Base-by-base conservation (phyloP, 2,888 invertebrate species). In the Xanthorhoe designata region DNA sequence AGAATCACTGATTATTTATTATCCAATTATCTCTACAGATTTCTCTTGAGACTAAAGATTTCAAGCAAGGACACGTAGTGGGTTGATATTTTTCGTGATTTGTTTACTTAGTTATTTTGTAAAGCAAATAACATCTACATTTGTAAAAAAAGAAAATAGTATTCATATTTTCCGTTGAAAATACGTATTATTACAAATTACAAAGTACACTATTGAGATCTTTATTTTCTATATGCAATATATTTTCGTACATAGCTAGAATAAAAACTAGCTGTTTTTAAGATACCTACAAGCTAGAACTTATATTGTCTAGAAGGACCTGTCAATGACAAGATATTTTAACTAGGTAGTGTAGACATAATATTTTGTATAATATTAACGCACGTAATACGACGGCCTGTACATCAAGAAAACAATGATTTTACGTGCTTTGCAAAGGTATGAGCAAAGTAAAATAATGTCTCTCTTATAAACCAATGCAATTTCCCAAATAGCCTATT, bases 401-500 rank as follows among this genome's bases (percentile, higher is more conserved):
- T 38, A 42, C 13, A 13, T 42, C 13, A 13, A 13, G 13, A 1
- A 13, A 42, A 13, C 13, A 42, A 13, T 13, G 13, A 1, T 10
- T 38, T 38, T 13, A 42, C 38, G 49, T 50, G 49, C 18, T 50
- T 18, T 2, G 10, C 18, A 50, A 9, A 6, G 17, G 4, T 18
- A 18, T 50, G 9, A 18, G 4, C 17, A 13, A 19, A 24, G 19
- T 51, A 24, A 53, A 38, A 17, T 10, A 52, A 50, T 52, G 19
- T 52, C 19, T 18, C 19, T 42, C n/a, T 19, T 45, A 52, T 24
- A 49, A 52, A 24, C 64, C 24, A 50, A 59, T 35, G 51, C 50
- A 60, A 52, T 63, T 60, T 52, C 35, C 32, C 35, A 56, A 65
- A 68, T 65, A 56, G 64, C 38, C 61, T 57, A 57, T 61, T 68